Base-by-base conservation (phyloP, 2,888 invertebrate species). In the Camponotus fellah region DNA sequence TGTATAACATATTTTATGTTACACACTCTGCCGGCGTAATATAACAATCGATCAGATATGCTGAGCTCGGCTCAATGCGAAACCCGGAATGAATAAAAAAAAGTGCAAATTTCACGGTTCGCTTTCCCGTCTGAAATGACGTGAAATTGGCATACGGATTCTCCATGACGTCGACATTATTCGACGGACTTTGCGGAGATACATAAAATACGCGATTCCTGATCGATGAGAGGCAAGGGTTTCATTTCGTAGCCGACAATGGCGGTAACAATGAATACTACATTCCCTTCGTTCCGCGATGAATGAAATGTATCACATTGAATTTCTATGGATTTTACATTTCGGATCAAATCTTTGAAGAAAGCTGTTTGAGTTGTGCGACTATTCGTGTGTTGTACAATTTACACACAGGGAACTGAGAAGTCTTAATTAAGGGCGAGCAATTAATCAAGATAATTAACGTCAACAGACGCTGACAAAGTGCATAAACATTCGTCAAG, bases 361-460 rank as follows among this genome's bases (percentile, higher is more conserved):
- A 9, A 69, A 32, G 12, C 26, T 5, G 37, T 34, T 65, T n/a
- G 26, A 26, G 12, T 12, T 5, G n/a, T 26, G 34, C 12, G 43
- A 37, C 46, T 12, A 46, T 58, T 0, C 21, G 21, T 5, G 34
- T 46, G 46, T 34, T 26, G 12, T 21, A 34, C 14, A 17, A 79
- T 71, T 72, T 80, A 80, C 58, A 5, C 21, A 37, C 2, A 17
- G n/a, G 26, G 9, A 43, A 10, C 12, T 12, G 60, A 72, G 14
- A 69, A 77, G 17, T 49, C 74, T 60, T 74, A 60, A 80, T 80
- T 79, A 60, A 79, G 17, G 46, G 14, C 12, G 34, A n/a, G 34
- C 43, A 14, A 79, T 79, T 72, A 72, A 80, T 79, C 72, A 72
- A 60, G 60, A 40, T 80, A 72, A 80, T 80, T 80, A 80, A 72